Evolutionary conservation across 2,888 invertebrate species (phyloP).

Genomic region (Mythimna impura): DNA sequence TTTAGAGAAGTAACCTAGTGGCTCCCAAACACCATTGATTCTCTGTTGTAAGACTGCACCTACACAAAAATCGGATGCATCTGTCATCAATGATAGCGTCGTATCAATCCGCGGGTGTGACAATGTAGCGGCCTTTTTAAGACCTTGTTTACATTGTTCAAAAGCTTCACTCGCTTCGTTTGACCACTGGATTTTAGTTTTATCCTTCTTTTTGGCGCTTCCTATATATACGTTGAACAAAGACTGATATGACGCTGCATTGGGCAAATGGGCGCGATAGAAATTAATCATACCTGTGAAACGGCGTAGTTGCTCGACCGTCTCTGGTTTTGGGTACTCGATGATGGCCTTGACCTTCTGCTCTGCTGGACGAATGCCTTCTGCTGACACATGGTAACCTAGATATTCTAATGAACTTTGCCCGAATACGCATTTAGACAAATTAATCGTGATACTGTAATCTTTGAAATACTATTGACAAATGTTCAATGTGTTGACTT

Average conservation of each 20-base stretch:
- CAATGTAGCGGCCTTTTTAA: conserved; percentile 1
- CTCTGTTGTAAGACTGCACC: background rate
- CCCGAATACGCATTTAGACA: background rate
- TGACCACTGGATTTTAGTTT: too few species aligned
- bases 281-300: conserved; percentile 12
- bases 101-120: background rate
- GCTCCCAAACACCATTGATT: background rate
- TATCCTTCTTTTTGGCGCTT: too few species aligned
- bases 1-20: background rate
- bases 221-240: background rate
- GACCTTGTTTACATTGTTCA: background rate
- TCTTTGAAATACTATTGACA: background rate
- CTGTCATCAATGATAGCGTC: conserved; percentile 3
- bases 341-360: conserved; percentile 2
- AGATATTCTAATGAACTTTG: background rate
- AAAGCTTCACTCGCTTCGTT: background rate
- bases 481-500: background rate
- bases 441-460: background rate
- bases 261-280: conserved; percentile 5
- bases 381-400: background rate
- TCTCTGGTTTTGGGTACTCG: conserved; percentile 1
- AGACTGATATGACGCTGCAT: conserved; percentile 1
- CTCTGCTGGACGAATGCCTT: background rate
- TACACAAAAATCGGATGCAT: background rate
- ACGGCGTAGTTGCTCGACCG: background rate